Percentiles rank a stretch among this genome's conserved stretches.
Conservation (phyloP, 2,888 invertebrate species). For the Pyrocoelia pectoralis region DNA sequence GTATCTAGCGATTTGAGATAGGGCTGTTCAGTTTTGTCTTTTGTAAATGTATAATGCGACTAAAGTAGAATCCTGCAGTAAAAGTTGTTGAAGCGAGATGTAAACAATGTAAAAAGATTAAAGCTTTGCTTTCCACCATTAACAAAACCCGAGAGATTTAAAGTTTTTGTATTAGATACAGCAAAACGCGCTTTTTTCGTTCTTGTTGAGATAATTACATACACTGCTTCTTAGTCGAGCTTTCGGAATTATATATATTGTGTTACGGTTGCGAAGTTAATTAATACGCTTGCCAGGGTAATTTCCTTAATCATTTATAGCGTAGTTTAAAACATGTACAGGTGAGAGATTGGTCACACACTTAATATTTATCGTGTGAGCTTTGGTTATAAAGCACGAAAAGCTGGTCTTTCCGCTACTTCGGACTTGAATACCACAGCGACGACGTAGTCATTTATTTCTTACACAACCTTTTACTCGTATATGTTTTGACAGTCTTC, state of each 20-base stretch:
- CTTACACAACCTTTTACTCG: neutral
- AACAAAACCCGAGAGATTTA: slow-evolving; percentile 23
- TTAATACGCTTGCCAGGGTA: no score
- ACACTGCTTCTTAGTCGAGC: neutral
- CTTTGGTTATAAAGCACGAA: slow-evolving; percentile 29
- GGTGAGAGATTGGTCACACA: slow-evolving; percentile 30
- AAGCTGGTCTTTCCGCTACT: slow-evolving; percentile 31
- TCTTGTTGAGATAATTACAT: neutral
- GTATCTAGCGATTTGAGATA: no score
- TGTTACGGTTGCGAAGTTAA: neutral
- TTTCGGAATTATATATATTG: neutral
- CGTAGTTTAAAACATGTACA: slow-evolving; percentile 25
- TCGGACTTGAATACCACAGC: slow-evolving; percentile 29
- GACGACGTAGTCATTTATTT: slow-evolving; percentile 2
- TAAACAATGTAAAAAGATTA: slow-evolving; percentile 24
- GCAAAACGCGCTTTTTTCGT: neutral
- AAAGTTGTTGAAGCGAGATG: slow-evolving; percentile 12
- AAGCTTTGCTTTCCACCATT: slow-evolving; percentile 22
- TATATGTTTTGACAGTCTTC: neutral
- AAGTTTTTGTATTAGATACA: slow-evolving; percentile 12
- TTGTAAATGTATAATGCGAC: neutral
- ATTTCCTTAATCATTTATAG: no score
- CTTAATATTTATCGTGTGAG: slow-evolving; percentile 29
- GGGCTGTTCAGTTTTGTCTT: neutral
- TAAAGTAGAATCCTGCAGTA: neutral